Percentiles rank a stretch among this genome's conserved stretches.
phyloP scores from a whole-genome alignment of 1,140 invertebrate genomes.

The Eumaeus atala region DNA sequence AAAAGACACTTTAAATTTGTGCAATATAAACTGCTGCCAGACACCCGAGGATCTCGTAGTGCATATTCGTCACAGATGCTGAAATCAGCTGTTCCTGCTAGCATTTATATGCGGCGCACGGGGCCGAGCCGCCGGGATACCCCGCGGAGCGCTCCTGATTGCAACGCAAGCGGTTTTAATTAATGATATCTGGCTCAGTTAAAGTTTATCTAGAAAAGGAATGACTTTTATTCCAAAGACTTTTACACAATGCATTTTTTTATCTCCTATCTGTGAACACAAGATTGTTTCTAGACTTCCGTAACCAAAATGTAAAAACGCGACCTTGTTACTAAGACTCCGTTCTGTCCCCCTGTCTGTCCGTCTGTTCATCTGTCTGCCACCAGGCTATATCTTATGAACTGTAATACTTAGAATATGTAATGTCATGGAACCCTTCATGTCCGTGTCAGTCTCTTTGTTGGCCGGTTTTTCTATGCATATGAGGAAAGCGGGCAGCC shows the following conservation, averaged over 20 bases:
- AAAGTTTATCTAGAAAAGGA: conserved; percentile 16
- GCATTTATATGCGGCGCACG: conserved; percentile 27
- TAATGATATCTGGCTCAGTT: conserved; percentile 19
- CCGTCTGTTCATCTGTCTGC: too few relatives aligned
- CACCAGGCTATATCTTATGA: too few relatives aligned
- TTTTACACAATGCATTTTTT: conserved; percentile 1
- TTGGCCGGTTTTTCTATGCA: too few relatives aligned
- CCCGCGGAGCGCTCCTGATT: conserved; percentile 14
- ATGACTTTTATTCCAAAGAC: conserved; percentile 9
- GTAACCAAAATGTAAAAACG: too few relatives aligned
- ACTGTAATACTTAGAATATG: too few relatives aligned
- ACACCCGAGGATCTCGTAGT: conserved; percentile 10
- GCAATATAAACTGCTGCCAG: conserved; percentile 7
- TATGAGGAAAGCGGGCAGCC: too few relatives aligned
- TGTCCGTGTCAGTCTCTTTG: too few relatives aligned
- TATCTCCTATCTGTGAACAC: not conserved
- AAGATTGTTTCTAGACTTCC: too few relatives aligned
- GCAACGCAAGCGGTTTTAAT: conserved; percentile 24
- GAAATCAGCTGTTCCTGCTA: conserved; percentile 22
- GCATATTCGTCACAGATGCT: conserved; percentile 20
- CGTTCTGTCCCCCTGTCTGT: too few relatives aligned
- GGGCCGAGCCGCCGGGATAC: conserved; percentile 19
- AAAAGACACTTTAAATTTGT: conserved; percentile 7
- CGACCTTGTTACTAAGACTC: too few relatives aligned
- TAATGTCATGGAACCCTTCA: too few relatives aligned